Evolutionary conservation across 2,888 invertebrate species (phyloP).

Genomic region (Halictus ligatus): DNA sequence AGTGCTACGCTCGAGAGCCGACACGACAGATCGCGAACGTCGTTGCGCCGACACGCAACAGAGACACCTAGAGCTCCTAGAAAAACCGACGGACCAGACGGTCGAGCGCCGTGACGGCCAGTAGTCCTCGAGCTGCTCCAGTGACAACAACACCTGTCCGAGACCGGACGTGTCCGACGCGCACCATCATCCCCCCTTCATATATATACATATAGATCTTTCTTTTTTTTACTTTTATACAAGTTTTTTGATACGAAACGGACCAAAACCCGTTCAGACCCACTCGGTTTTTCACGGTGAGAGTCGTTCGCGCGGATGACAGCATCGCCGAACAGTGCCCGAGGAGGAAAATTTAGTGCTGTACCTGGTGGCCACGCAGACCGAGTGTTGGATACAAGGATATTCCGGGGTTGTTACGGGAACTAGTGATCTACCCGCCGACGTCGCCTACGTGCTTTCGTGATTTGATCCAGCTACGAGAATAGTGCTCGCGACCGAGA

Average conservation of each 20-base stretch:
- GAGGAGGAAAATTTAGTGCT: conserved; percentile 31
- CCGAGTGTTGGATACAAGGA: conserved; percentile 42
- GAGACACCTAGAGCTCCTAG: conserved; percentile 11
- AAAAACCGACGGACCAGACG: background rate
- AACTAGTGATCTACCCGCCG: conserved; percentile 49
- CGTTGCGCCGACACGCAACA: conserved; percentile 37
- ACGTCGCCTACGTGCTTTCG: conserved; percentile 49
- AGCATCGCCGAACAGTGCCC: conserved; percentile 25
- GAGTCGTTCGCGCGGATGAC: conserved; percentile 38
- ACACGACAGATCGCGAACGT: conserved; percentile 56
- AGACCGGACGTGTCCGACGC: background rate
- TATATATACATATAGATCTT: background rate
- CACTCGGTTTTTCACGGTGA: background rate
- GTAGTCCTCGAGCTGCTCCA: conserved; percentile 6
- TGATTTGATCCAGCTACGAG: conserved; percentile 39
- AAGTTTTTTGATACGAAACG: conserved; percentile 4
- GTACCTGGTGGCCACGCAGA: conserved; percentile 25
- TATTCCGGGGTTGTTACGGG: conserved; percentile 45
- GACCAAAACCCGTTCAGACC: background rate
- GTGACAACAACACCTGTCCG: conserved; percentile 3
- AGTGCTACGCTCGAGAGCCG: conserved; percentile 54
- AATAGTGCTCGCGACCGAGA: conserved; percentile 44
- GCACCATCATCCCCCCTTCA: background rate
- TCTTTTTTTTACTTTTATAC: conserved; percentile 70
- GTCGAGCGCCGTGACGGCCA: background rate